A percentile compares a stretch with the other conserved stretches of the same genome.
Conservation (phyloP, 2,888 invertebrate genomes). For the Orchesellides sinensis region DNA sequence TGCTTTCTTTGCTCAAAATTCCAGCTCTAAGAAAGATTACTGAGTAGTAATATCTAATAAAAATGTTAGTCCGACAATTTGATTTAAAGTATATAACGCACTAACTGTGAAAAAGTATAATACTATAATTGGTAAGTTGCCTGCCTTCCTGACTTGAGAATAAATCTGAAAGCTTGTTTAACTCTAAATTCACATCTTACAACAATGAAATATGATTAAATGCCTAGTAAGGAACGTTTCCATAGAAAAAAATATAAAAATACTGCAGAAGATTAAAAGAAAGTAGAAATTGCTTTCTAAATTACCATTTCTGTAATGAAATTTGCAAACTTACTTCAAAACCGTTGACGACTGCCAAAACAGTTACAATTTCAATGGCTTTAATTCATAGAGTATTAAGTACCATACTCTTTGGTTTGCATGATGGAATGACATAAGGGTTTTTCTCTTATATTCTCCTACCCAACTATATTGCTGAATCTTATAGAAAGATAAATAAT, state of each 20-base stretch:
- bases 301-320: neutral
- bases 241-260: neutral
- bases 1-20: constrained; percentile 42
- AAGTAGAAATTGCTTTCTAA: neutral
- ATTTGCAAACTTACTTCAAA: no score
- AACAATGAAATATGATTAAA: constrained; percentile 35
- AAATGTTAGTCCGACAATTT: constrained; percentile 58
- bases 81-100: constrained; percentile 43
- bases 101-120: constrained; percentile 28
- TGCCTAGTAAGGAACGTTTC: neutral
- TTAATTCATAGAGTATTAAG: no score
- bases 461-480: no score
- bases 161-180: constrained; percentile 51
- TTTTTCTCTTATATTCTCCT: no score
- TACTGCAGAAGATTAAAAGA: neutral
- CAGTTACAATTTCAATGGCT: no score
- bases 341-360: no score
- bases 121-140: constrained; percentile 24
- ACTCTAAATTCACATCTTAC: constrained; percentile 21
- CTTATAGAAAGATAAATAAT: no score
- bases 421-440: no score
- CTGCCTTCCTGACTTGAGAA: constrained; percentile 43
- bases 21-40: constrained; percentile 58
- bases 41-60: constrained; percentile 55
- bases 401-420: no score